Evolutionary conservation across 2,888 invertebrate genomes (phyloP), one percentile per base, ranked within the genome.

Genomic region (Philopedon plagiatum): DNA sequence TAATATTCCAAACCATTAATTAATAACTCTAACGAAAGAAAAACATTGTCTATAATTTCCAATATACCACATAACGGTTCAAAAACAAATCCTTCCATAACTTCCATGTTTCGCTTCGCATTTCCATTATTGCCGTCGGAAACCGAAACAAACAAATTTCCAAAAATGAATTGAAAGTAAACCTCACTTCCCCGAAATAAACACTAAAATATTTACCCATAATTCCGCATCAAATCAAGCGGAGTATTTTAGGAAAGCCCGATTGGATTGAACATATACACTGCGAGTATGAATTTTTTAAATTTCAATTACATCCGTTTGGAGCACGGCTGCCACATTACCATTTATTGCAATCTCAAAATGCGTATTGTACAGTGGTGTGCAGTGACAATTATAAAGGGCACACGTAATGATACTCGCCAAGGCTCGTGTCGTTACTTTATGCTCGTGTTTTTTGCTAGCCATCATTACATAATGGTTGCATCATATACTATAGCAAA

Each of bases 171-270:
- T 54, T 54, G 51, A 54, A 54, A 54, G 51, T 32, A 54, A 54
- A 54, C 51, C 29, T 54, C 51, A 54, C 51, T 54, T 29, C 29
- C 13, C 15, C 23, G 51, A 54, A 63, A 63, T 63, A 63, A 63
- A 63, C 21, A 63, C 62, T 63, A 51, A 63, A 63, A 63, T 63
- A 63, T 63, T 63, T 63, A 63, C 21, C 51, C 18, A 32, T 51
- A 63, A 63, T 63, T 63, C 51, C 49, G 49, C 62, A 63, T 34
- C 49, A 34, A 63, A 49, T 51, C 49, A 51, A 63, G 21, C 44
- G 62, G 51, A n/a, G 37, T 21, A 63, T 51, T 63, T 63, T 63
- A 49, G 49, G 62, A 63, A 54, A 51, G 37, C 62, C 46, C 34
- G 37, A 63, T 63, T 63, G 62, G 49, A 51, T 63, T 49, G 49